These are phyloP conservation scores for Melanerpes formicivorus DNA, from an alignment of 2,113 vertebrate genomes.

Conservation along the genomic window DNA sequence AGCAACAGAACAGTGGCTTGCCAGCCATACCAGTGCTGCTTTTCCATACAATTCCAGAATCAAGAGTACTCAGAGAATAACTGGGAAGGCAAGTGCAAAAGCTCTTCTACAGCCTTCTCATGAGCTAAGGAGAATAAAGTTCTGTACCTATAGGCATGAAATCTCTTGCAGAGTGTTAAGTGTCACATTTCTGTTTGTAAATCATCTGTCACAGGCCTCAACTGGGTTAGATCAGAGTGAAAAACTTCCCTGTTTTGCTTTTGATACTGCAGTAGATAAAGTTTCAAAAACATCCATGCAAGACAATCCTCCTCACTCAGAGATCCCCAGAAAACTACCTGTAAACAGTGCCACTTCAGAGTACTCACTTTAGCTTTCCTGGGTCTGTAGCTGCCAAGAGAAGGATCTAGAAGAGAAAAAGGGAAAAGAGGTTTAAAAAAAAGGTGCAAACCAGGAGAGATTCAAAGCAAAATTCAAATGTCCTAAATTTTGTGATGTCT, in stretches of 20 bases:
- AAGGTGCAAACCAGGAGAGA: background rate
- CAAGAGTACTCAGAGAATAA: background rate
- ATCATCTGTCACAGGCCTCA: background rate
- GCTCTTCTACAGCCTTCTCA: background rate
- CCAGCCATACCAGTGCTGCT: background rate
- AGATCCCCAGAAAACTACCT: background rate
- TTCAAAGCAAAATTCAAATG: background rate
- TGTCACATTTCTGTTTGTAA: background rate
- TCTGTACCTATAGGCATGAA: background rate
- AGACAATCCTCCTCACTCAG: background rate
- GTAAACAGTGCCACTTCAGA: background rate
- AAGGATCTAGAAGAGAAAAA: slow-evolving; percentile 79
- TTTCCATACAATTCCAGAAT: background rate
- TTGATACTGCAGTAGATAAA: background rate
- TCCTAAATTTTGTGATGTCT: background rate
- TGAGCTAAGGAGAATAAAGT: background rate
- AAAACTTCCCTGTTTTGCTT: background rate
- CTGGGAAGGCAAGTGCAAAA: background rate
- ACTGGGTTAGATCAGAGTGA: background rate
- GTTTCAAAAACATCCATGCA: background rate
- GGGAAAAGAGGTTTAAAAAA: slow-evolving; percentile 37
- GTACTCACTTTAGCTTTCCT: slow-evolving; percentile 79
- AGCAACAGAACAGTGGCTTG: background rate
- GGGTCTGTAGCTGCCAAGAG: slow-evolving; percentile 78
- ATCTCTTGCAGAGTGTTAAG: background rate